Evolutionary conservation across 2,797 vertebrate species (phyloP).

Genomic region (Bovichtus diacanthus): DNA sequence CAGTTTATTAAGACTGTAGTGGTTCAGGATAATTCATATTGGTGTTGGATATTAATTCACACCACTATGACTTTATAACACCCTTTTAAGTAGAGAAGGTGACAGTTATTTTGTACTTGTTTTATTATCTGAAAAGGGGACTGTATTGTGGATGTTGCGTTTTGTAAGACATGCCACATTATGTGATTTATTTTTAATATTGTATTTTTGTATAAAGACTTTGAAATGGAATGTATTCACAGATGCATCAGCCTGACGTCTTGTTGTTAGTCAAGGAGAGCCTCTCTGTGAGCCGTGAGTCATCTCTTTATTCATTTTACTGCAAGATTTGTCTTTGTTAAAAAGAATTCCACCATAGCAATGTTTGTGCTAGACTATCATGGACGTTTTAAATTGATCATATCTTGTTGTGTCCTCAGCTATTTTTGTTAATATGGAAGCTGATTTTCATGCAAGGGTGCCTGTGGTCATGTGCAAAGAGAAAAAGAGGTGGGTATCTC

Average conservation of each 20-base stretch:
- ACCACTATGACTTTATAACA: background rate
- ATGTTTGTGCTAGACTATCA: background rate
- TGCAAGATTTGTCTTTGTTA: background rate
- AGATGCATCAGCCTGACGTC: conserved; percentile 97
- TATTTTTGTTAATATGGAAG: conserved; percentile 90
- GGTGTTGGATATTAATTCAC: background rate
- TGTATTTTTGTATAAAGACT: conserved; percentile 58
- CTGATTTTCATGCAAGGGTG: conserved; percentile 94
- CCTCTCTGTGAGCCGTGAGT: conserved; percentile 92
- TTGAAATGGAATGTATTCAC: conserved; percentile 78
- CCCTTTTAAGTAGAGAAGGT: background rate
- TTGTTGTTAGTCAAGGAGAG: conserved; percentile 92
- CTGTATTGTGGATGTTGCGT: conserved; percentile 8
- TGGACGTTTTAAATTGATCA: background rate
- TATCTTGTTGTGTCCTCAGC: conserved; percentile 77
- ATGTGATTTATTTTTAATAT: conserved; percentile 12
- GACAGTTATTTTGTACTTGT: background rate
- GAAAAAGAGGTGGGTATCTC: conserved; percentile 87
- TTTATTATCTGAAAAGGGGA: background rate
- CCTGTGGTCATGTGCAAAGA: conserved; percentile 95
- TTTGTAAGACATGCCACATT: conserved; percentile 21
- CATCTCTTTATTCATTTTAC: conserved; percentile 35
- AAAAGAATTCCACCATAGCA: background rate
- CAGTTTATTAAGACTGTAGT: background rate
- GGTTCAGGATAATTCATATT: background rate